Evolutionary conservation across 2,113 vertebrate genomes (phyloP), one percentile per base, ranked within the genome.

Genomic region (Nycticorax nycticorax): DNA sequence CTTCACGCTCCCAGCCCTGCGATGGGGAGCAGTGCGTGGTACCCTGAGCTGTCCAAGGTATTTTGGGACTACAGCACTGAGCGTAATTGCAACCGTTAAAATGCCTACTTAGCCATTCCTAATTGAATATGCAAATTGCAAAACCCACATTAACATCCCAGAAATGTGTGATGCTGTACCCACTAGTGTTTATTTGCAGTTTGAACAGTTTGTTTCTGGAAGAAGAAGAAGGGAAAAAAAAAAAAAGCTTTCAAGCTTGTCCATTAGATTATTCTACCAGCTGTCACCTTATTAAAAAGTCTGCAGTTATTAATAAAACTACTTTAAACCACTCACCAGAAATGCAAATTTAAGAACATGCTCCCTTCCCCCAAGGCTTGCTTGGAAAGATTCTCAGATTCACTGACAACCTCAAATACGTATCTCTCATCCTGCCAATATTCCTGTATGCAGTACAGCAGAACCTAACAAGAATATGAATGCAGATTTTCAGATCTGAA

Each of bases 281-380:
- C 88, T 96, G 97, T 94, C 95, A 88, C 85, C 68, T 97, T 93
- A 95, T 96, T 95, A 96, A 91, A 95, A 96, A 91, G 66, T 91
- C 92, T 94, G 84, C 39, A 89, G 89, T 94, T 96, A 96, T 96
- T 98, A 98, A 96, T 96, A 97, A 97, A 94, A 72, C 88, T 77
- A n/a, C 71, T 87, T 81, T 68, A 93, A 87, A 72, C n/a, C 41
- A 78, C 63, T 94, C 67, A 69, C 47, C 53, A 97, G 89, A 73
- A 57, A 87, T 22, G 35, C 71, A 84, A 67, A 71, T 93, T 76
- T 92, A 75, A 73, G 93, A 95, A 94, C 32, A 85, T 88, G 11
- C 12, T 82, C 43, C 60, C 64, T 73, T 45, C 47, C 73, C 59
- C 48, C 83, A 81, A 32, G 17, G n/a, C 33, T 87, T 88, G 57